Base-by-base conservation (phyloP, 2,113 vertebrate genomes). In the Catharus minimus region DNA sequence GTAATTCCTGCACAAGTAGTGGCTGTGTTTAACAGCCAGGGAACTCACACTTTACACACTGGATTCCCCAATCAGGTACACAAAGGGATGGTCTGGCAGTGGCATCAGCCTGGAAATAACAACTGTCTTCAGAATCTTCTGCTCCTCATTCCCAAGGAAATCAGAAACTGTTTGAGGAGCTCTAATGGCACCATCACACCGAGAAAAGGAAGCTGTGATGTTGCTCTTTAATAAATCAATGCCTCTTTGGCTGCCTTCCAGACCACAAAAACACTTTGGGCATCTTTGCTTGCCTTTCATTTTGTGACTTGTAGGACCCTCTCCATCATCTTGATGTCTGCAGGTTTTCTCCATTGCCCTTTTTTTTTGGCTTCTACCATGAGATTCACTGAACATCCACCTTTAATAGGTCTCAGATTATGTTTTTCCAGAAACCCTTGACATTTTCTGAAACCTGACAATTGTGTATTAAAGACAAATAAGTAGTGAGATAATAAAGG, bases 151-250 rank as follows among this genome's bases (percentile, higher is more conserved):
- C 76, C 77, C 86, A 76, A 65, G 71, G 91, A 94, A 95, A 90
- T 67, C 43, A 28, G 83, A 81, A 61, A 43, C 66, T 61, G 38
- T 26, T 87, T 2, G 18, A 93, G 79, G 55, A 92, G 64, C 72
- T 93, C 50, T 95, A 94, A 95, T 96, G 93, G 84, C 89, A 94
- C 89, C 77, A 92, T 23, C 10, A 8, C 50, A 68, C 11, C 0
- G 9, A 91, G 85, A 58, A 79, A 92, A 94, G 89, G 82, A 95
- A 93, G 78, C 56, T 2, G 6, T 28, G 71, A 85, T 46, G 56
- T 75, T 80, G 67, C 89, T 89, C 56, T 89, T 92, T 60, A 92
- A 85, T 94, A 89, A 95, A 93, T 94, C 91, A 94, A 91, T 95
- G 84, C 38, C 33, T 79, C 71, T 85, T 79, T 95, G 94, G 95